Evolutionary conservation across 1,140 invertebrate genomes (phyloP).

Genomic region (Araneus ventricosus): DNA sequence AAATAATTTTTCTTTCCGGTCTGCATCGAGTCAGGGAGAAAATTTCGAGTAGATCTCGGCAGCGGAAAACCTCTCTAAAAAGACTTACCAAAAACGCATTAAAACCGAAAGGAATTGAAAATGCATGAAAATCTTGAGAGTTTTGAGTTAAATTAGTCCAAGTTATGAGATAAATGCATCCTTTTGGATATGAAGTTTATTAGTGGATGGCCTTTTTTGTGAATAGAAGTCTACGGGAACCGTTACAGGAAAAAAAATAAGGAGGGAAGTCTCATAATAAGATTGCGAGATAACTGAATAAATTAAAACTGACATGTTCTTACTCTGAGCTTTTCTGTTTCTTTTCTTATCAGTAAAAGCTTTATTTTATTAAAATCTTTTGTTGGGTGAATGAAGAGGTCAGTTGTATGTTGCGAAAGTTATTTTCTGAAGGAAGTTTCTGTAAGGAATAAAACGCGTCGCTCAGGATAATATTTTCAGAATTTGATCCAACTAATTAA

Average conservation of each 20-base stretch:
- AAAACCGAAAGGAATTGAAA: slow-evolving; percentile 7
- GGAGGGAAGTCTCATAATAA: not conserved
- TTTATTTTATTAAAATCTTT: slow-evolving; percentile 1
- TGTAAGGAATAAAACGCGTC: no score
- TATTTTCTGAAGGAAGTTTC: no score
- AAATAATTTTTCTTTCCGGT: not conserved
- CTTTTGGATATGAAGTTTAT: slow-evolving; percentile 21
- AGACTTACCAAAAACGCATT: slow-evolving; percentile 2
- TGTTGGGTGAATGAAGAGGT: not conserved
- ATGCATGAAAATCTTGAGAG: not conserved
- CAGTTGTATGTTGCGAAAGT: not conserved
- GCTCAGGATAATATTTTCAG: no score
- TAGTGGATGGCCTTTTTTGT: not conserved
- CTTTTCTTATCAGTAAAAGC: not conserved
- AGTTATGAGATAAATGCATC: slow-evolving; percentile 7
- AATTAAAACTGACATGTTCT: not conserved
- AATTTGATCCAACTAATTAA: no score
- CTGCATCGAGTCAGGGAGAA: not conserved
- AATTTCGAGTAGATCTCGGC: not conserved
- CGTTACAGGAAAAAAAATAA: not conserved
- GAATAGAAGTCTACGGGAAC: not conserved
- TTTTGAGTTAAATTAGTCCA: slow-evolving; percentile 8
- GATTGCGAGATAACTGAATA: not conserved
- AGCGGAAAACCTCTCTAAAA: not conserved
- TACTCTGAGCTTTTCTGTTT: not conserved